These are phyloP conservation scores for Dasypolia templi DNA, from an alignment of 2,888 invertebrate genomes.

Conservation along the genomic window DNA sequence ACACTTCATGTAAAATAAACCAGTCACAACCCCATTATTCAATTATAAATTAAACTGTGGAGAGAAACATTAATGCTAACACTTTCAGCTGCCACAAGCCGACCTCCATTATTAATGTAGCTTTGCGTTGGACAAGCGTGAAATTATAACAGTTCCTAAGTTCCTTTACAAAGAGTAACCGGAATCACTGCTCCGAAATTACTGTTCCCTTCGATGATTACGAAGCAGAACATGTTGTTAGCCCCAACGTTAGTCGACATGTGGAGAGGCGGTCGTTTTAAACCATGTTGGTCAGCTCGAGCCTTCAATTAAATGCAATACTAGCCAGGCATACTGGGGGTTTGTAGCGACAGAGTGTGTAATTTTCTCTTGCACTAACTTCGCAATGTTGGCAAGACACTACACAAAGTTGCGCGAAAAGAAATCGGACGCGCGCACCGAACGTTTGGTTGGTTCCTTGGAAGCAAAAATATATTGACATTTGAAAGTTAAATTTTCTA, in stretches of 20 bases:
- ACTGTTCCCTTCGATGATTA: constrained; percentile 28
- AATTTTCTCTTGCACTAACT: constrained; percentile 51
- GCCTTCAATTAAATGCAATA: constrained; percentile 71
- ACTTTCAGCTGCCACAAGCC: constrained; percentile 37
- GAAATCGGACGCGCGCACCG: background rate
- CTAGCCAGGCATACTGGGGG: constrained; percentile 51
- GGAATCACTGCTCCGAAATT: background rate
- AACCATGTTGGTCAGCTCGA: constrained; percentile 65
- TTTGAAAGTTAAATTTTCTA: background rate
- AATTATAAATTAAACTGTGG: constrained; percentile 17
- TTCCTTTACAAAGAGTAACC: constrained; percentile 11
- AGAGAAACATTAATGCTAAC: constrained; percentile 40
- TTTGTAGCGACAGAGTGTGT: constrained; percentile 43
- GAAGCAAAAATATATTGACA: background rate
- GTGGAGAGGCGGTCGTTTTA: constrained; percentile 55
- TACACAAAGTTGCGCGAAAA: background rate
- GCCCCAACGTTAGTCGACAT: constrained; percentile 19
- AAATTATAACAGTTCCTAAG: constrained; percentile 20
- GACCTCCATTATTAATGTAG: constrained; percentile 44
- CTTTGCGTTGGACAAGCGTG: constrained; percentile 18
- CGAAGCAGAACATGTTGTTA: constrained; percentile 33
- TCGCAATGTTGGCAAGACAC: constrained; percentile 39
- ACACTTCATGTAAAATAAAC: background rate
- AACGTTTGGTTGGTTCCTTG: too few species aligned
- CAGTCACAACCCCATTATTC: constrained; percentile 11